Evolutionary conservation across 2,797 vertebrate species (phyloP).

Genomic region (Myioborus melanocephalus): DNA sequence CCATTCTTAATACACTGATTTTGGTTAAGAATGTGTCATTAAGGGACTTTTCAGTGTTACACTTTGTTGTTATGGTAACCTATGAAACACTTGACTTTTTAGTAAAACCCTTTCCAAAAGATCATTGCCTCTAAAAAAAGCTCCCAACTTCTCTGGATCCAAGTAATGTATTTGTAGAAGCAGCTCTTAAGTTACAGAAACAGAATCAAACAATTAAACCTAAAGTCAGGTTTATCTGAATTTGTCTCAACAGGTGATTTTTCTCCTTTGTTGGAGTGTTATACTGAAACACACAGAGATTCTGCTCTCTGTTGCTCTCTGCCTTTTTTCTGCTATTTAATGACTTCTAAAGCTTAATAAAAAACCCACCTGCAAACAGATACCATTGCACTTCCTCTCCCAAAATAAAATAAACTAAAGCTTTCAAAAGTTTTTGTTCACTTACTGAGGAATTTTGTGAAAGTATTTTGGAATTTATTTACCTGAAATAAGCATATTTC

Average conservation of each 20-base stretch:
- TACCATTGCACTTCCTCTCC: no score
- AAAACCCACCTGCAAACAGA: accelerated
- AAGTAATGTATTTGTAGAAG: neutral
- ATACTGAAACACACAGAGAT: neutral
- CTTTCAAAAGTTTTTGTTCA: neutral
- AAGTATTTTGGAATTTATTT: neutral
- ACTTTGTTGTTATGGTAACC: slow-evolving; percentile 42
- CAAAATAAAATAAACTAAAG: neutral
- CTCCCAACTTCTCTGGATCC: neutral
- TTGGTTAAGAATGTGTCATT: slow-evolving; percentile 18
- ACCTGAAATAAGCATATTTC: neutral
- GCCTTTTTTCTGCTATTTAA: neutral
- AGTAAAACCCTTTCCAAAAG: neutral
- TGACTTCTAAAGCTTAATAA: neutral
- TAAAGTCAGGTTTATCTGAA: neutral
- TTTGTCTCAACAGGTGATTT: neutral
- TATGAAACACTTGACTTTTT: slow-evolving; percentile 9
- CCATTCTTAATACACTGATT: neutral
- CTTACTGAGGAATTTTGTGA: neutral
- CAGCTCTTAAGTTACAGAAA: neutral
- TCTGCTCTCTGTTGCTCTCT: neutral
- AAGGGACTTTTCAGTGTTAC: neutral
- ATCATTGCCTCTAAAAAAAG: neutral
- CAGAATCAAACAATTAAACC: neutral
- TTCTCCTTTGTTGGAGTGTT: neutral